Percentiles rank a stretch among this genome's conserved stretches.
Evolutionary conservation across 1,140 invertebrate species (phyloP).

Genomic region (Trichonephila clavipes): DNA sequence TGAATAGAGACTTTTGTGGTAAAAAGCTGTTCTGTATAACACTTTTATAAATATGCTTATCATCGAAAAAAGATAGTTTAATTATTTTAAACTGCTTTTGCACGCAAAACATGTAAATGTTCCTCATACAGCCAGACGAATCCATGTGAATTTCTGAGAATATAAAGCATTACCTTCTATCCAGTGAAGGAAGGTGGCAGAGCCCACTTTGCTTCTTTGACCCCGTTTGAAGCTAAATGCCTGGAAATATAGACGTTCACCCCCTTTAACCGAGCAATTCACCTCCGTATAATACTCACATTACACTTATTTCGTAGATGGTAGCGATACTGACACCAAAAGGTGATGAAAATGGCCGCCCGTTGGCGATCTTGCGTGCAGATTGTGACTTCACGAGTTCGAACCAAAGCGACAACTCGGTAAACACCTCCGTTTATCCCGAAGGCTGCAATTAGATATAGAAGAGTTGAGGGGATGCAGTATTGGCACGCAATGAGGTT

Average conservation of each 20-base stretch:
- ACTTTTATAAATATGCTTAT: too few relatives aligned
- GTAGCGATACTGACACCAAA: slow-evolving; percentile 48
- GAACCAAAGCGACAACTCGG: not conserved
- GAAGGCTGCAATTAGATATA: slow-evolving; percentile 56
- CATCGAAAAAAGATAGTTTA: too few relatives aligned
- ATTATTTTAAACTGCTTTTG: too few relatives aligned
- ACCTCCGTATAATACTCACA: slow-evolving; percentile 30
- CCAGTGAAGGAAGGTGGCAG: not conserved
- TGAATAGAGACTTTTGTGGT: too few relatives aligned
- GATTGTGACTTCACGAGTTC: slow-evolving; percentile 70
- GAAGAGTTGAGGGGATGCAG: slow-evolving; percentile 44
- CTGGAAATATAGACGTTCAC: slow-evolving; percentile 9
- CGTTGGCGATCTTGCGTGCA: slow-evolving; percentile 54
- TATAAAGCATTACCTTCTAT: not conserved
- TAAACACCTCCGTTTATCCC: slow-evolving; percentile 48
- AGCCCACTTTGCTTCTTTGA: not conserved
- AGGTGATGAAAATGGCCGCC: slow-evolving; percentile 45
- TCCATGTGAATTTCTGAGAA: too few relatives aligned
- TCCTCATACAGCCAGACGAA: too few relatives aligned
- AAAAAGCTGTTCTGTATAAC: too few relatives aligned
- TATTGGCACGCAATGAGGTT: slow-evolving; percentile 58
- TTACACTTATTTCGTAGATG: slow-evolving; percentile 35
- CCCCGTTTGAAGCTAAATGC: slow-evolving; percentile 24
- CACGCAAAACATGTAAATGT: too few relatives aligned
- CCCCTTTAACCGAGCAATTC: slow-evolving; percentile 29